Percentiles rank a stretch among this genome's conserved stretches.
These are phyloP conservation scores for Chondrilla cf. caribensis DNA, from an alignment of 37 sponge, comb jelly and placozoan genomes.

Conservation along the genomic window DNA sequence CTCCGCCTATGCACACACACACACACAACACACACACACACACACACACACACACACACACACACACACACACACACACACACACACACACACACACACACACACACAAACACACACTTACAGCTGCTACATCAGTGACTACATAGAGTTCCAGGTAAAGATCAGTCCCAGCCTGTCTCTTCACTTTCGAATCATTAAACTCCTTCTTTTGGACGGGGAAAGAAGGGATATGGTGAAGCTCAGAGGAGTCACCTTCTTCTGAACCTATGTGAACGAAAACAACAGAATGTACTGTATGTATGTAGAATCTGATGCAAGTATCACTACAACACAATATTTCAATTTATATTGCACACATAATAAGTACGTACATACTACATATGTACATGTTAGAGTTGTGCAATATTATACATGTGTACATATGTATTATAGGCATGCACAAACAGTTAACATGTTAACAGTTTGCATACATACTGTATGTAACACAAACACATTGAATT, in stretches of 20 bases:
- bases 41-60: not conserved
- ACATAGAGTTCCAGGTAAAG: constrained; percentile 16
- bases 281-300: not conserved
- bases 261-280: not conserved
- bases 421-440: too few species aligned
- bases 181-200: not conserved
- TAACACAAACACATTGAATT: too few species aligned
- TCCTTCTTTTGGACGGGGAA: not conserved
- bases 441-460: too few species aligned
- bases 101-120: constrained; percentile 5
- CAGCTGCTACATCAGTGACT: not conserved
- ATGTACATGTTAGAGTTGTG: too few species aligned
- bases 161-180: not conserved
- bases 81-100: constrained; percentile 25
- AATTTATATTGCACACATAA: too few species aligned
- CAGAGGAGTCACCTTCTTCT: not conserved
- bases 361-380: too few species aligned
- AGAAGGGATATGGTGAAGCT: not conserved
- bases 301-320: not conserved
- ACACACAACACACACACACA: too few species aligned
- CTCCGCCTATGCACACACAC: too few species aligned
- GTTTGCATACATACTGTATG: too few species aligned
- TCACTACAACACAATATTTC: too few species aligned
- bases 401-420: too few species aligned
- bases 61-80: not conserved